phyloP scores from a whole-genome alignment of 2,888 invertebrate species.

The Drosophila quinaria region DNA sequence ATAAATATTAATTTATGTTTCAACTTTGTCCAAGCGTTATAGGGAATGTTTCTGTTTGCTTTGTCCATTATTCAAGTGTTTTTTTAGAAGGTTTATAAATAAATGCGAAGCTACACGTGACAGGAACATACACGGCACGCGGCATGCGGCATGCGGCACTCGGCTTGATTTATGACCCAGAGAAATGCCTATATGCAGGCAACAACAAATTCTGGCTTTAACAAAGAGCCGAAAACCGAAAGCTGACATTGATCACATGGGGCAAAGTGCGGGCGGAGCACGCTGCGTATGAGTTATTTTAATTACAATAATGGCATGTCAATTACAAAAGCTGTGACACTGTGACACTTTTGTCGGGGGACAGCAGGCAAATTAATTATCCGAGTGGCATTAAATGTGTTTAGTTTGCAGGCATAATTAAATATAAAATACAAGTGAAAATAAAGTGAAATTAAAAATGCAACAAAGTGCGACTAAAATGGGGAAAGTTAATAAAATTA shows the following conservation, averaged over 20 bases:
- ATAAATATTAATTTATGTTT: not conserved
- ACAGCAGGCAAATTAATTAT: slow-evolving; percentile 31
- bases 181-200: slow-evolving; percentile 38
- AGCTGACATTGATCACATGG: slow-evolving; percentile 45
- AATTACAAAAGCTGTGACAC: slow-evolving; percentile 65
- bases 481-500: slow-evolving; percentile 51
- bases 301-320: slow-evolving; percentile 81
- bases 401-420: slow-evolving; percentile 31
- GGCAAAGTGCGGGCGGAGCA: slow-evolving; percentile 13
- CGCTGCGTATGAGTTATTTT: slow-evolving; percentile 75
- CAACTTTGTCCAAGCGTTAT: not conserved
- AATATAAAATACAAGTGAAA: slow-evolving; percentile 33
- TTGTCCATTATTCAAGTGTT: not conserved
- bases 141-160: slow-evolving; percentile 9
- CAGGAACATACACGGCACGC: slow-evolving; percentile 37
- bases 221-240: slow-evolving; percentile 15
- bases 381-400: slow-evolving; percentile 47
- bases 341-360: slow-evolving; percentile 55
- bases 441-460: slow-evolving; percentile 15
- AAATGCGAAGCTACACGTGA: slow-evolving; percentile 68
- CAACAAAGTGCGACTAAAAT: slow-evolving; percentile 10
- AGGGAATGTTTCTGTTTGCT: slow-evolving; percentile 6
- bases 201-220: slow-evolving; percentile 21
- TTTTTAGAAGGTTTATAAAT: slow-evolving; percentile 54
- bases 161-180: slow-evolving; percentile 66